Evolutionary conservation across 2,888 invertebrate genomes (phyloP).

Genomic region (Philereme transversata): DNA sequence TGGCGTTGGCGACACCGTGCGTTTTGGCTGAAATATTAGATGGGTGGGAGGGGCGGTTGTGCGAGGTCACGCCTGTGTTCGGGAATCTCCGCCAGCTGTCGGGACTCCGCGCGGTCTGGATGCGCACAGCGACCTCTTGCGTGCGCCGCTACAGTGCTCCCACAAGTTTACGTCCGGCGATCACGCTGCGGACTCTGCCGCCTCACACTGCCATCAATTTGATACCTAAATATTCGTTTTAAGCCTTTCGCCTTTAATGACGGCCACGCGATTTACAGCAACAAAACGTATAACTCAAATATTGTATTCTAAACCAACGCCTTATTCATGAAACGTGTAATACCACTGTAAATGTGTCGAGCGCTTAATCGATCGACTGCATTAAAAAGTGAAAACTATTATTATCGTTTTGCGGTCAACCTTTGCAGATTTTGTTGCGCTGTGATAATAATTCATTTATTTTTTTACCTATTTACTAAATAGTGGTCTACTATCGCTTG

Average conservation of each 20-base stretch:
- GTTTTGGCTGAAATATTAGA: slow-evolving; percentile 73
- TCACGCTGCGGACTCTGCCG: slow-evolving; percentile 77
- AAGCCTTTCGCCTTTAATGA: slow-evolving; percentile 65
- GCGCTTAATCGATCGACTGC: slow-evolving; percentile 79
- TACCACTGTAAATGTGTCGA: slow-evolving; percentile 64
- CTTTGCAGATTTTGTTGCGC: slow-evolving; percentile 73
- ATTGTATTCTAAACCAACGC: slow-evolving; percentile 44
- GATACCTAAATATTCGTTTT: slow-evolving; percentile 72
- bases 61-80: slow-evolving; percentile 78
- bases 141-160: slow-evolving; percentile 69
- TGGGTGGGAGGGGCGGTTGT: slow-evolving; percentile 73
- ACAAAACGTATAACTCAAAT: slow-evolving; percentile 47
- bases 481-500: slow-evolving; percentile 55
- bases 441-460: slow-evolving; percentile 54
- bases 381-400: slow-evolving; percentile 76
- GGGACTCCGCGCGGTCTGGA: slow-evolving; percentile 63
- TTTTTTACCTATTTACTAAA: slow-evolving; percentile 51
- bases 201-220: slow-evolving; percentile 78
- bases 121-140: slow-evolving; percentile 73
- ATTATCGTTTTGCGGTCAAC: slow-evolving; percentile 68
- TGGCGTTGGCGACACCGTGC: slow-evolving; percentile 68
- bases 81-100: slow-evolving; percentile 59
- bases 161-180: slow-evolving; percentile 71
- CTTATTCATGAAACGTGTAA: slow-evolving; percentile 55
- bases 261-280: slow-evolving; percentile 60